These are phyloP conservation scores for Heloderma charlesbogerti DNA, from an alignment of 2,113 vertebrate species.

Conservation along the genomic window DNA sequence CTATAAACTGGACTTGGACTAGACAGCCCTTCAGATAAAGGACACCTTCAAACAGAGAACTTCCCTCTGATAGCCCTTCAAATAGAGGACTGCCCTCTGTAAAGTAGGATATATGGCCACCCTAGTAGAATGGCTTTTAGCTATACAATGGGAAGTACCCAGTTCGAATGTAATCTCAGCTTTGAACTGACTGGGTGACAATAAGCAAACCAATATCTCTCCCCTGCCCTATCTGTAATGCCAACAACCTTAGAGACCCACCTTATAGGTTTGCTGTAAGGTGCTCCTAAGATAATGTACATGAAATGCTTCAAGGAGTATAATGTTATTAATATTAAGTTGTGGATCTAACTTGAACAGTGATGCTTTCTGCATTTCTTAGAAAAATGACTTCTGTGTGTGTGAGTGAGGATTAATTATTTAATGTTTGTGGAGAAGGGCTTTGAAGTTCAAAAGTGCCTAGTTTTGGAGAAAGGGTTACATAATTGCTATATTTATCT, in stretches of 20 bases:
- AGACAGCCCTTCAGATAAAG: no score
- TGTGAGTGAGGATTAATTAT: neutral
- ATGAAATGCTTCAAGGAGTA: no score
- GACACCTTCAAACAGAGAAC: no score
- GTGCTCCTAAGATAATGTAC: no score
- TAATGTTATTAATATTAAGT: constrained; percentile 1
- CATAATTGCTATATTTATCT: constrained; percentile 32
- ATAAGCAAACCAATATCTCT: neutral
- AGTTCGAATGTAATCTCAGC: neutral
- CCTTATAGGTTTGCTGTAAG: neutral
- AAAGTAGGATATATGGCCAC: no score
- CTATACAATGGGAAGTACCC: no score
- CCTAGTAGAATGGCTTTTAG: no score
- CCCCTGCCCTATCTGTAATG: neutral
- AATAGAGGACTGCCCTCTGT: no score
- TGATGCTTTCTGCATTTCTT: neutral
- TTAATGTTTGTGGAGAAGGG: constrained; percentile 34
- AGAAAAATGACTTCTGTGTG: neutral
- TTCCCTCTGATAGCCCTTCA: no score
- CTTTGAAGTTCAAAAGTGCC: constrained; percentile 12
- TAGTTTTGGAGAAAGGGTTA: constrained; percentile 20
- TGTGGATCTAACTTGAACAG: neutral
- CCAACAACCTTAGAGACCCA: neutral
- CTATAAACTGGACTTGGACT: no score
- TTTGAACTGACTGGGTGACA: neutral